A percentile compares a stretch with the other conserved stretches of the same genome.
phyloP scores from a whole-genome alignment of 2,797 vertebrate species.

The Chaetophractus vellerosus region DNA sequence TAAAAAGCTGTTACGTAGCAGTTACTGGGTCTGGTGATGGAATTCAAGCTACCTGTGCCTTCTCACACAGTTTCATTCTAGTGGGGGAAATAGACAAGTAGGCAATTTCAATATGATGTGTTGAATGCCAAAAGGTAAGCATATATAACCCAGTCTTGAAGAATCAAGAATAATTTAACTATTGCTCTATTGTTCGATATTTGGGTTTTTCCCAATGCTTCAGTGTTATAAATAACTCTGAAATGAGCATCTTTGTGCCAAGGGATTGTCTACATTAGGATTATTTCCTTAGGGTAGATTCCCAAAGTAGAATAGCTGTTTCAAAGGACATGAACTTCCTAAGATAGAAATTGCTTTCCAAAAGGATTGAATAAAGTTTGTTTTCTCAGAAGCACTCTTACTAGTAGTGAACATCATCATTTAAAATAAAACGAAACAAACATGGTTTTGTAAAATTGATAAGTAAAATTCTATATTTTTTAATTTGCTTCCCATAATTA shows the following conservation, averaged over 20 bases:
- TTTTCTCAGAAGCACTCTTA: slow-evolving; percentile 27
- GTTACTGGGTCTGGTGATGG: not conserved
- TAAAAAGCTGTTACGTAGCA: not conserved
- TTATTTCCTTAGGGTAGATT: slow-evolving; percentile 40
- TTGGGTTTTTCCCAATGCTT: not conserved
- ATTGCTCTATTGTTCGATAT: not conserved
- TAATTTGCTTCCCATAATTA: not conserved
- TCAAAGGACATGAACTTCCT: not conserved
- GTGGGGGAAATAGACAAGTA: not conserved
- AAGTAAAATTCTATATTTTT: not conserved
- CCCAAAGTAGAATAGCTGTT: not conserved
- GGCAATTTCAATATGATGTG: not conserved
- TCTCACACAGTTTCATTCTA: not conserved
- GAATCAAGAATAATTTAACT: not conserved
- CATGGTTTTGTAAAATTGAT: not conserved
- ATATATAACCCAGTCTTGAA: not conserved
- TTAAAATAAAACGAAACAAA: not conserved
- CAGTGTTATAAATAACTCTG: not conserved
- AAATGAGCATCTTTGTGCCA: slow-evolving; percentile 15
- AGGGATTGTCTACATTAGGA: not conserved
- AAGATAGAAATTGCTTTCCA: not conserved
- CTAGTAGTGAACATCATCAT: not conserved
- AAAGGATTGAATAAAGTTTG: not conserved
- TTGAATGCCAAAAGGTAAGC: not conserved
- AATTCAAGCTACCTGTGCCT: not conserved